Evolutionary conservation across 1,140 invertebrate species (phyloP), one percentile per base, ranked within the genome.

Genomic region (Nasonia vitripennis): DNA sequence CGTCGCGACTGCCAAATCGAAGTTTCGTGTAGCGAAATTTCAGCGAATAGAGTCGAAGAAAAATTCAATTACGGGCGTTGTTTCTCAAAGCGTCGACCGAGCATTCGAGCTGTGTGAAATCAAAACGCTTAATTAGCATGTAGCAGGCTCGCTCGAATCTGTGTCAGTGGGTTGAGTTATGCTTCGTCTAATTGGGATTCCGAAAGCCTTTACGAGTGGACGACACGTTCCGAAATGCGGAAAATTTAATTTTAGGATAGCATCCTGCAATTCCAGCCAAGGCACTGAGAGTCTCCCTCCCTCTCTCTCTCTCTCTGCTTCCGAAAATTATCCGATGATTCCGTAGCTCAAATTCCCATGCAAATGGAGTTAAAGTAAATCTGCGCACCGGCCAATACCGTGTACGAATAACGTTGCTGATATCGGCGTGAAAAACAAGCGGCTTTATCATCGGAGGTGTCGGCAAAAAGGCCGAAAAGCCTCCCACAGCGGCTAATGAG

Each of bases 81-180:
- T 45, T 45, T 27, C 31, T 71, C 3, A 37, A 41, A 17, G 5
- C 14, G 45, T 45, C 41, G 12, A 77, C 20, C 45, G 41, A 67
- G 31, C 23, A 14, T 34, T 62, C 12, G 27, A 4, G 20, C 2
- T 20, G 2, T 17, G 20, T 14, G 7, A 67, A 79, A 79, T 79
- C 23, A 67, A 62, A 79, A 79, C 17, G 5, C 48, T 62, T 67
- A 79, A 79, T 79, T 34, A 68, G 78, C 78, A 68, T 17, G 51
- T 51, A 12, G 45, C 48, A 45, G 31, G n/a, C 20, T 11, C 7
- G 14, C 48, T 78, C 17, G 3, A 51, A 77, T 73, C 70, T 34
- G 41, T 70, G 74, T 77, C 51, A 67, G 71, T 83, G 73, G 51
- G 73, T 77, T 77, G 81, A 82, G 41, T 62, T 74, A 75, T n/a